Percentiles rank a stretch among this genome's conserved stretches.
These are phyloP conservation scores for Chaenogobius annularis DNA, from an alignment of 2,113 vertebrate genomes.

Conservation along the genomic window DNA sequence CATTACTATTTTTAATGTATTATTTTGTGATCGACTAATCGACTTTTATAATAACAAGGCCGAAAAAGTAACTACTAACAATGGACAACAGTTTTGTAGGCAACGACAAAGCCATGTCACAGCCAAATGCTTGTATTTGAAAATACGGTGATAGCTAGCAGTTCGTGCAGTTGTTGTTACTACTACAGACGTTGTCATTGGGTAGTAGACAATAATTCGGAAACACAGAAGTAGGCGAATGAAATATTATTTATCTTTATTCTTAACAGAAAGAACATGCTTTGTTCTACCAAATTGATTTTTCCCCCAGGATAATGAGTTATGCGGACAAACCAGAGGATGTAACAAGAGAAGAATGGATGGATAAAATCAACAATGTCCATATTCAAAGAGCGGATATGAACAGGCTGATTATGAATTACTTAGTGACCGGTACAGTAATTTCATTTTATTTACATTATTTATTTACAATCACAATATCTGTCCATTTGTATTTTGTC, in stretches of 20 bases:
- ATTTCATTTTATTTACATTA: not conserved
- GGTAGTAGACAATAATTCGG: not conserved
- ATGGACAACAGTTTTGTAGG: not conserved
- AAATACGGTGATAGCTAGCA: slow-evolving; percentile 43
- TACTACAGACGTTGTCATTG: slow-evolving; percentile 43
- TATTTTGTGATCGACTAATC: not conserved
- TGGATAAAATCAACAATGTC: slow-evolving; percentile 98
- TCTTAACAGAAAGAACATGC: not conserved
- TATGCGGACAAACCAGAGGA: slow-evolving; percentile 97
- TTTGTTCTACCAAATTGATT: not conserved
- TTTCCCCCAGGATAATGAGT: slow-evolving; percentile 81
- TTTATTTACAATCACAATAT: not conserved
- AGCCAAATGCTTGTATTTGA: slow-evolving; percentile 48
- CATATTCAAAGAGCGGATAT: slow-evolving; percentile 98
- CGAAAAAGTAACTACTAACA: not conserved
- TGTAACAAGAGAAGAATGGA: slow-evolving; percentile 97
- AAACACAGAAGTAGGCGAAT: not conserved
- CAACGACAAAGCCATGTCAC: not conserved
- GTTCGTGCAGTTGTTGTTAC: slow-evolving; percentile 61
- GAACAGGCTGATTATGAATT: slow-evolving; percentile 99
- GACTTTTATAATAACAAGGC: not conserved
- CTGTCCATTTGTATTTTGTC: not conserved
- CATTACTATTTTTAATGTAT: slow-evolving; percentile 7
- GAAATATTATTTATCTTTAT: not conserved
- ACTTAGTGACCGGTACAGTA: slow-evolving; percentile 89